phyloP scores from a whole-genome alignment of 2,888 invertebrate species.

The Drosophila pegasa region DNA sequence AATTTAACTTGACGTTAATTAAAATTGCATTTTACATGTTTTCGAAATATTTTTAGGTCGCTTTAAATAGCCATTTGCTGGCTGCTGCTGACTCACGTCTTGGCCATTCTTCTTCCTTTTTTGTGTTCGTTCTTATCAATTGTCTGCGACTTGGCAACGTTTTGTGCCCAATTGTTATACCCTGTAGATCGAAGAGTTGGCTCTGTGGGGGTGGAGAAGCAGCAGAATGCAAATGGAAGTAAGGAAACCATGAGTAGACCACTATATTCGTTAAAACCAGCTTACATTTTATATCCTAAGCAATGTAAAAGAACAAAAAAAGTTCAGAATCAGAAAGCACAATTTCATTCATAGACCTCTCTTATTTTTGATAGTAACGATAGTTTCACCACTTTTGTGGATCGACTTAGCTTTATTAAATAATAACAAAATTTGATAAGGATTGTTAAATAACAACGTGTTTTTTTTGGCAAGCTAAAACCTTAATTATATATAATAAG shows the following conservation, averaged over 20 bases:
- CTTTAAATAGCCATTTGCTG: constrained; percentile 53
- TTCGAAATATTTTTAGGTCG: constrained; percentile 35
- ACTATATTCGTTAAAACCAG: background rate
- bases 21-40: constrained; percentile 53
- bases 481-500: no score
- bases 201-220: background rate
- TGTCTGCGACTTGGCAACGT: constrained; percentile 46
- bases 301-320: no score
- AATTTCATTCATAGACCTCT: background rate
- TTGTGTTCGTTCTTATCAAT: constrained; percentile 49
- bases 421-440: background rate
- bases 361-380: background rate
- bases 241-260: background rate
- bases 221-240: background rate
- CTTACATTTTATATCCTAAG: no score
- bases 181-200: constrained; percentile 1
- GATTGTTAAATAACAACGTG: background rate
- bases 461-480: background rate
- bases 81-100: constrained; percentile 64
- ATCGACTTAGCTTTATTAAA: background rate
- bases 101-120: constrained; percentile 15
- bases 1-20: constrained; percentile 56
- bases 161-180: constrained; percentile 34
- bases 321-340: no score
- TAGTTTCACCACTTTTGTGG: background rate